Percentiles rank a stretch among this genome's conserved stretches.
phyloP scores from a whole-genome alignment of 2,888 invertebrate genomes.

The Agrotis ipsilon region DNA sequence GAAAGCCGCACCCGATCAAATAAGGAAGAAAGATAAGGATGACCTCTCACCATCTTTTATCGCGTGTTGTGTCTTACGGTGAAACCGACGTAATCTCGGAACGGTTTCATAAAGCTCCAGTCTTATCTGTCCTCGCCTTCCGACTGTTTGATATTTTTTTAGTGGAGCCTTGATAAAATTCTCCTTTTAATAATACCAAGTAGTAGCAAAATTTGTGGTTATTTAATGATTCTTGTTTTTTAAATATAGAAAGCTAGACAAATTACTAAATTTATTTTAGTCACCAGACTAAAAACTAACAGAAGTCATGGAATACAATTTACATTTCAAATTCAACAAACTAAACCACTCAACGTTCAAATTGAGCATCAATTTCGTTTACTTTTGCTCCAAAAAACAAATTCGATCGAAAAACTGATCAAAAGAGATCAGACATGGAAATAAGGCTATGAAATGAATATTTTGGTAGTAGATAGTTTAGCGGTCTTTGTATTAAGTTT shows the following conservation, averaged over 20 bases:
- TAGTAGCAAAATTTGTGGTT: constrained; percentile 28
- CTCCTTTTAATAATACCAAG: constrained; percentile 47
- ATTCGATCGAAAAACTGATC: constrained; percentile 19
- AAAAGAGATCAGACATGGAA: constrained; percentile 35
- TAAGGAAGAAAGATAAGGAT: constrained; percentile 74
- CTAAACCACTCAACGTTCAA: constrained; percentile 44
- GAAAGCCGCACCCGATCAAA: constrained; percentile 70
- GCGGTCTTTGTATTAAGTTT: neutral
- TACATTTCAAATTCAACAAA: constrained; percentile 31
- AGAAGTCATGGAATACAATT: constrained; percentile 28
- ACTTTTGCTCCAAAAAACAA: constrained; percentile 39
- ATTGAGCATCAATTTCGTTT: constrained; percentile 37
- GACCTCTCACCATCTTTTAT: constrained; percentile 71
- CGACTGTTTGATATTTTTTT: constrained; percentile 66
- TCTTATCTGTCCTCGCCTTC: constrained; percentile 66
- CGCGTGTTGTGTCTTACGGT: constrained; percentile 67
- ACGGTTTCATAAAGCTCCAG: constrained; percentile 70
- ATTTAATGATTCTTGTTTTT: constrained; percentile 6
- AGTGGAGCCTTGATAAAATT: constrained; percentile 59
- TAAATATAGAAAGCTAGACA: constrained; percentile 11
- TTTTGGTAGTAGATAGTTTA: constrained; percentile 12
- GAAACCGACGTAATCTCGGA: constrained; percentile 68
- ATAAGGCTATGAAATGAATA: constrained; percentile 24
- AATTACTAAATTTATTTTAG: neutral
- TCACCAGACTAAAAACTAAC: constrained; percentile 20